phyloP scores from a whole-genome alignment of 2,888 invertebrate species.

The Orthosia incerta region DNA sequence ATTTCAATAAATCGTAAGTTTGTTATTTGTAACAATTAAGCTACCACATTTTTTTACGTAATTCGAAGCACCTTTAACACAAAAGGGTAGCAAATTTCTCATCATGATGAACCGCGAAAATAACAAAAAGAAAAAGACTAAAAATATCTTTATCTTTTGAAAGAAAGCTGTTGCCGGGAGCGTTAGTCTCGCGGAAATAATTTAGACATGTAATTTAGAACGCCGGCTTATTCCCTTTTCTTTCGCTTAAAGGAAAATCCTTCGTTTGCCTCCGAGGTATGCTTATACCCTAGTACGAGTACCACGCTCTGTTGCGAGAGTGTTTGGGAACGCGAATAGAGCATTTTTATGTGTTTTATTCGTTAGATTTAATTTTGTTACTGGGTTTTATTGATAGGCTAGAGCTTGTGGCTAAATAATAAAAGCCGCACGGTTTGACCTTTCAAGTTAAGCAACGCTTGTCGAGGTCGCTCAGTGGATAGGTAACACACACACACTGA shows the following conservation, averaged over 20 bases:
- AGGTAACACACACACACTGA: no score
- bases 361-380: not conserved
- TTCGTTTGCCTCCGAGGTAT: conserved; percentile 21
- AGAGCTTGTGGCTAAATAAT: no score
- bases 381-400: not conserved
- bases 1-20: no score
- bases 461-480: no score
- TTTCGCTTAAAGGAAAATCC: conserved; percentile 40
- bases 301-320: conserved; percentile 9
- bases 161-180: conserved; percentile 48
- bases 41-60: not conserved
- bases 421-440: no score
- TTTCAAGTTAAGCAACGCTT: no score
- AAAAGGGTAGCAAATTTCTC: conserved; percentile 13
- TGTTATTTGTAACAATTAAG: not conserved
- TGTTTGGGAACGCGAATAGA: not conserved
- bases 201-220: conserved; percentile 55
- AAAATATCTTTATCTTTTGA: conserved; percentile 52
- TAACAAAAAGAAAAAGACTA: conserved; percentile 40
- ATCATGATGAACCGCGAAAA: conserved; percentile 28
- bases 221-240: conserved; percentile 53
- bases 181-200: conserved; percentile 51
- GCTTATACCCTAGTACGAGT: conserved; percentile 8
- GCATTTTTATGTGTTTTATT: conserved; percentile 2
- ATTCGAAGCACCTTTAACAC: not conserved